These are phyloP conservation scores for Andinoacara biseriatus DNA, from an alignment of 2,113 vertebrate species.

Conservation along the genomic window DNA sequence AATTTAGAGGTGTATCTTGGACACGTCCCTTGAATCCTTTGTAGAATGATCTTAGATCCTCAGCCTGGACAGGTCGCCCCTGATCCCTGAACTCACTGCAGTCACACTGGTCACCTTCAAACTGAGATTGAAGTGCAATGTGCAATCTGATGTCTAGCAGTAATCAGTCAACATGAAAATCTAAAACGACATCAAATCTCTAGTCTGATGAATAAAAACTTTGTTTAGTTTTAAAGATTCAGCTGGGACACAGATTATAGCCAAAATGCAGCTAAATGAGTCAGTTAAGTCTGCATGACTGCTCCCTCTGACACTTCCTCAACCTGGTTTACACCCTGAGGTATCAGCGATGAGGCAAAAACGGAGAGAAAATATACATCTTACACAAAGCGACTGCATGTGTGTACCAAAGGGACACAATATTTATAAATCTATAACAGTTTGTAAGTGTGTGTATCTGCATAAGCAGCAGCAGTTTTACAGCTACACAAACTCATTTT, in stretches of 20 bases:
- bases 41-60: too few relatives aligned
- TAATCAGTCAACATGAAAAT: not conserved
- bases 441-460: not conserved
- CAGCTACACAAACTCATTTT: not conserved
- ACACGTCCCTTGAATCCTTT: not conserved
- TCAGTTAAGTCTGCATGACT: too few relatives aligned
- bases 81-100: not conserved
- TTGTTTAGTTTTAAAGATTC: too few relatives aligned
- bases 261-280: too few relatives aligned
- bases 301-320: too few relatives aligned
- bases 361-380: not conserved
- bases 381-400: not conserved
- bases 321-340: not conserved
- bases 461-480: not conserved
- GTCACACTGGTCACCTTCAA: not conserved
- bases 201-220: not conserved
- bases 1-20: not conserved
- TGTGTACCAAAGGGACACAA: not conserved
- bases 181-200: not conserved
- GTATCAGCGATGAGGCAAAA: not conserved
- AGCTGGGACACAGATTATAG: too few relatives aligned
- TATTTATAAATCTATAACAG: not conserved
- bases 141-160: not conserved
- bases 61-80: not conserved
- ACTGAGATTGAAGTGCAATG: not conserved